Evolutionary conservation across 1,140 invertebrate species (phyloP).

Genomic region (Caenorhabditis latens): DNA sequence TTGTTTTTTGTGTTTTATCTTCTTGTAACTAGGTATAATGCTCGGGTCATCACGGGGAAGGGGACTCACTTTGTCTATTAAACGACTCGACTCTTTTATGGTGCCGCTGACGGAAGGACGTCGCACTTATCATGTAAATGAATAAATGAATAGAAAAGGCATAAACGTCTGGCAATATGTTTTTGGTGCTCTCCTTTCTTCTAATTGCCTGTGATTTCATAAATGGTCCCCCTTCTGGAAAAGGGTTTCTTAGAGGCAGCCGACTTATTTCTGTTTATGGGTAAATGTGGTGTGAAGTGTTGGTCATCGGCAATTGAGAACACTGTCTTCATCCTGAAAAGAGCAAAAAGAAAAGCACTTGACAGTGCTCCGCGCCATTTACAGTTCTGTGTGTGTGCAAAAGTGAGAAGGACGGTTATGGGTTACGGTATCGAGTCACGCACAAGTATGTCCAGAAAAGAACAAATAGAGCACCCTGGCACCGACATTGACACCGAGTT

Average conservation of each 20-base stretch:
- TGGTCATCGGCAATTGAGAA: slow-evolving; percentile 1
- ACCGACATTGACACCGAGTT: slow-evolving; percentile 31
- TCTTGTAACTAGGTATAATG: slow-evolving; percentile 23
- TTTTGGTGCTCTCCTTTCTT: not conserved
- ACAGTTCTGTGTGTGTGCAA: slow-evolving; percentile 28
- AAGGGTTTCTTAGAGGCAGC: slow-evolving; percentile 38
- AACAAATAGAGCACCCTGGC: slow-evolving; percentile 41
- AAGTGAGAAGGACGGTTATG: not conserved
- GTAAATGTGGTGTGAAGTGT: slow-evolving; percentile 27
- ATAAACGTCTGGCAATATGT: slow-evolving; percentile 50
- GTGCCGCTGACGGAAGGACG: not conserved
- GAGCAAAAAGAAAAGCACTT: slow-evolving; percentile 35
- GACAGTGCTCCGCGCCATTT: slow-evolving; percentile 64
- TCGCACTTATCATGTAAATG: slow-evolving; percentile 35
- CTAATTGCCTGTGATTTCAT: slow-evolving; percentile 38
- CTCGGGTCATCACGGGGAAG: not conserved
- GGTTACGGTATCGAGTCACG: slow-evolving; percentile 49
- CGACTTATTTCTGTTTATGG: not conserved
- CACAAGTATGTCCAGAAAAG: slow-evolving; percentile 40
- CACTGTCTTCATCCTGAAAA: slow-evolving; percentile 54
- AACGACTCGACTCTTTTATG: not conserved
- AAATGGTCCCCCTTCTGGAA: not conserved
- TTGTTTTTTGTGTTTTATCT: slow-evolving; percentile 41
- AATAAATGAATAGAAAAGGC: not conserved
- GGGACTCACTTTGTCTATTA: slow-evolving; percentile 47